Conservation (phyloP, 2,113 vertebrate genomes). For the Cacatua alba region DNA sequence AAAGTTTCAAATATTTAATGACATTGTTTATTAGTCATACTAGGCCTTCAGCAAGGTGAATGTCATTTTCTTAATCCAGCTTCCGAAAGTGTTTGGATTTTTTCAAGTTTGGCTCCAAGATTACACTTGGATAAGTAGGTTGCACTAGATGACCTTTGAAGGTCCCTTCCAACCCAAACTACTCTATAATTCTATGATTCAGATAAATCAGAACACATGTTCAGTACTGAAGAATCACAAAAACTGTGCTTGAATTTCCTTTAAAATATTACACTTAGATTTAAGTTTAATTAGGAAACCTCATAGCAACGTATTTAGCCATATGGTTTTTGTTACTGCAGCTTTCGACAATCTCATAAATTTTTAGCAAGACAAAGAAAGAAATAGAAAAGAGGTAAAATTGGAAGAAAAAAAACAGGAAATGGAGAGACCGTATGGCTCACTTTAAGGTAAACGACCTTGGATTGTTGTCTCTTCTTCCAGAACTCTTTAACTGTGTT, state of each 20-base stretch:
- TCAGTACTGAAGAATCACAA: neutral
- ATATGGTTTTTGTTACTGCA: neutral
- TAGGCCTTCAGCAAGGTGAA: neutral
- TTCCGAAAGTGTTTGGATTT: neutral
- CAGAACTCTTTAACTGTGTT: neutral
- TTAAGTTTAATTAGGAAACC: neutral
- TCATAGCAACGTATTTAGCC: neutral
- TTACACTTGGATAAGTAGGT: neutral
- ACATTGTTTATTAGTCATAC: neutral
- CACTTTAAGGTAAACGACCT: neutral
- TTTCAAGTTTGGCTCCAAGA: neutral
- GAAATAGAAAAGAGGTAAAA: neutral
- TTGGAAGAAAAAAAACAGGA: neutral
- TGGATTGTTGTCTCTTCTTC: neutral
- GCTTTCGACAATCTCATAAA: neutral
- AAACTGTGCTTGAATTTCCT: neutral
- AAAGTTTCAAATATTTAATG: neutral
- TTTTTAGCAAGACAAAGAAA: neutral
- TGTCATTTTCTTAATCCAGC: neutral
- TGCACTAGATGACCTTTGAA: neutral
- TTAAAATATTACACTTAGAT: neutral
- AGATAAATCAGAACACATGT: neutral
- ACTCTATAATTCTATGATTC: neutral
- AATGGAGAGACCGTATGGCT: neutral
- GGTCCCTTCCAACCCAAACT: neutral